Percentiles rank a stretch among this genome's conserved stretches.
These are phyloP conservation scores for Tragelaphus imberbis DNA, from an alignment of 2,113 vertebrate species.

Conservation along the genomic window DNA sequence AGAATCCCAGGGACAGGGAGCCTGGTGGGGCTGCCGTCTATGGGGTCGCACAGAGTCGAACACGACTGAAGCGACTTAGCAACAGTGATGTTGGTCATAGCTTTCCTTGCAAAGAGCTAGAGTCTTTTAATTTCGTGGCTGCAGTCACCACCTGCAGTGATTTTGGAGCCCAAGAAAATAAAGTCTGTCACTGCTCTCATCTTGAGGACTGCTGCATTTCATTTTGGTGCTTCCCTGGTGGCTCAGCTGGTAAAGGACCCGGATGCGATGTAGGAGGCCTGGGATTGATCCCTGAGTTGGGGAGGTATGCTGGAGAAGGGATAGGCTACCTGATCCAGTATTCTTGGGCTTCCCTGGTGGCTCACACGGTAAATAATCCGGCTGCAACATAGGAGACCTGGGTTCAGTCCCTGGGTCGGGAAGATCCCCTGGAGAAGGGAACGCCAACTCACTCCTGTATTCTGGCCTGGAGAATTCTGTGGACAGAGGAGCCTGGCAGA, in stretches of 20 bases:
- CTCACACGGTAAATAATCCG: not conserved
- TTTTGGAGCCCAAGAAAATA: not conserved
- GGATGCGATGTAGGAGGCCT: not conserved
- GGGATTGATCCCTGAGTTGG: not conserved
- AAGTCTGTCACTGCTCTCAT: not conserved
- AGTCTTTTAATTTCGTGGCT: not conserved
- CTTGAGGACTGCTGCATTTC: not conserved
- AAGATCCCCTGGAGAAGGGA: not conserved
- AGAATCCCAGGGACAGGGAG: too few species aligned
- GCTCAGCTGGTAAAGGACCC: not conserved
- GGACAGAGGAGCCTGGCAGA: not conserved
- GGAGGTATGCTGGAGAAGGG: not conserved
- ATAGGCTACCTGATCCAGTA: not conserved
- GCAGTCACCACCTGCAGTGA: not conserved
- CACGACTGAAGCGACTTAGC: too few species aligned
- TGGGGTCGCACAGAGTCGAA: too few species aligned
- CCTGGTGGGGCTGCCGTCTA: too few species aligned
- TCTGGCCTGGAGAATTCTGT: not conserved
- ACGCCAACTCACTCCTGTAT: not conserved
- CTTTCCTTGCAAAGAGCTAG: not conserved
- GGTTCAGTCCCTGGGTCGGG: not conserved
- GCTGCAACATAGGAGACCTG: not conserved
- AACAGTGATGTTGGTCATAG: not conserved
- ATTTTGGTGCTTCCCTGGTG: not conserved
- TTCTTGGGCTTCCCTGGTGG: not conserved